Evolutionary conservation across 2,113 vertebrate genomes (phyloP), one percentile per base, ranked within the genome.

Genomic region (Dendrocopos noguchii): DNA sequence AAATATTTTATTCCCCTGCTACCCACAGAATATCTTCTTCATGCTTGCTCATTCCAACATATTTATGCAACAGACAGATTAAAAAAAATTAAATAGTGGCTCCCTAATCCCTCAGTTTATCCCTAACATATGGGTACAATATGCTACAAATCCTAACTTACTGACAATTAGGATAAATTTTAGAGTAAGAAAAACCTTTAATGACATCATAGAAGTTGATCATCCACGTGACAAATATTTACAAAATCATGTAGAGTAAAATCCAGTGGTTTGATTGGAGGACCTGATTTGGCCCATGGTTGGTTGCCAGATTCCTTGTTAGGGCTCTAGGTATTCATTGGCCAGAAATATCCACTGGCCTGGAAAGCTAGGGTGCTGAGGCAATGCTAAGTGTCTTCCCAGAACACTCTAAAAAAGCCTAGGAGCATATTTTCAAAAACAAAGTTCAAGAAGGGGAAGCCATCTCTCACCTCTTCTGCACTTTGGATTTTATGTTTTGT

Each of bases 1-100:
- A 90, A 95, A 86, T 76, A 86, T 75, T 76, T 90, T 84, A 73
- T 83, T 89, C 18, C 16, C 42, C 63, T 88, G 20, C n/a, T 87
- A 33, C 10, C 60, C 70, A 80, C 70, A 84, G 60, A 94, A 36
- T 61, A 85, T 8, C 27, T 70, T 63, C 52, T 93, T 83, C 46
- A 61, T 91, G 83, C 70, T 71, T 92, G 57, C 29, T 85, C n/a
- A 72, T 61, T 15, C 28, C n/a, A 60, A 28, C 1, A 1, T 80
- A 90, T 88, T 84, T 91, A 87, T 66, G 53, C 70, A 90, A 70
- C 65, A 91, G 56, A 46, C 29, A 85, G 82, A 80, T 75, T 75
- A 75, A 75, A 93, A 74, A 75, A 94, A 74, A 91, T 79, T 76
- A 68, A 84, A 66, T 15, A 80, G 15, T 85, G 55, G 29, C 61